Base-by-base conservation (phyloP, 2,797 vertebrate species). In the Takifugu ocellatus region DNA sequence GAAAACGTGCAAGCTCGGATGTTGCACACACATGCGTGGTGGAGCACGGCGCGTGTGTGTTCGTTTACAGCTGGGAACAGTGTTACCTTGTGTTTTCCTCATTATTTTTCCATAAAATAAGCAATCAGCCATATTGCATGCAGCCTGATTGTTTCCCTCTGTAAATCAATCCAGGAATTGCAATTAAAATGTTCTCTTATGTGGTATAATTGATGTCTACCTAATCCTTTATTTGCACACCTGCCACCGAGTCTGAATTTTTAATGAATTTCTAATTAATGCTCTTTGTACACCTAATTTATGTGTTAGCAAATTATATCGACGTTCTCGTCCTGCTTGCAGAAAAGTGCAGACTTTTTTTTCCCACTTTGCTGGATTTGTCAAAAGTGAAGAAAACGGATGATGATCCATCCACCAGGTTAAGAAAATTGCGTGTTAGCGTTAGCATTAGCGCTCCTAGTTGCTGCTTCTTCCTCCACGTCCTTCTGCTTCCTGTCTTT, bases 171-270 rank as follows among this genome's bases (percentile, higher is more conserved):
- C 87, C 85, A 85, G 84, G 84, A 89, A 90, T 87, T 87, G 90
- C 89, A 91, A 92, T 93, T 92, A 91, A 90, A 91, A 90, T 87
- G 84, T 88, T 84, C 92, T 92, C 90, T 91, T 91, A 92, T 90
- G 89, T 90, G 81, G 84, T 87, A 87, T 92, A 93, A 92, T 92
- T 91, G 88, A 91, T 88, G 89, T 87, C 88, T 90, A 83, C 82
- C 89, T 92, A 92, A 93, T 91, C 92, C 91, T 92, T 92, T 93
- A 92, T 92, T 92, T 92, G 89, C 89, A 91, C 91, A 93, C 91
- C 91, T 92, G 91, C 89, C 79, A 74, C 82, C 90, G 88, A 91
- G 88, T 87, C 82, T 86, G 88, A 86, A 90, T 91, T 90, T 91
- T 91, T 92, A 91, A 92, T 92, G 91, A 92, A 91, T 92, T 91